Evolutionary conservation across 2,797 vertebrate genomes (phyloP).

Genomic region (Mus spretus): DNA sequence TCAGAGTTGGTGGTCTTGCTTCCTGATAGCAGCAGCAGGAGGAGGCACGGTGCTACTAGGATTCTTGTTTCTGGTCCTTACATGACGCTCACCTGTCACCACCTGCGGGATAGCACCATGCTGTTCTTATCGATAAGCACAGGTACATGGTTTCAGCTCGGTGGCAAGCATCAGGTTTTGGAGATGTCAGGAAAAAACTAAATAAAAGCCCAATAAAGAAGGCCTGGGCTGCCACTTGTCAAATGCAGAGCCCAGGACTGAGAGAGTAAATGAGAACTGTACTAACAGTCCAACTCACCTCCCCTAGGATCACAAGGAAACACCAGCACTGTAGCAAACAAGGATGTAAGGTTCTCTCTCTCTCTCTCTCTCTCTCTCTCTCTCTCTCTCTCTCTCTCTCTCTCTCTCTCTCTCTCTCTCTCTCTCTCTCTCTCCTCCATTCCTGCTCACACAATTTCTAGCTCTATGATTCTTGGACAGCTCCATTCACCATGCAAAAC

Average conservation of each 20-base stretch:
- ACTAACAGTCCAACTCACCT: not conserved
- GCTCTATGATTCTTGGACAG: not conserved
- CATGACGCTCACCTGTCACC: not conserved
- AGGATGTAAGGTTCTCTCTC: not conserved
- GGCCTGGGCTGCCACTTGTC: rapidly evolving
- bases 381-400: too few relatives aligned
- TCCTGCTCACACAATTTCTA: not conserved
- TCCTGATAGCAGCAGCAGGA: not conserved
- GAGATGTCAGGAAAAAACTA: not conserved
- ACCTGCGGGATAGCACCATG: not conserved
- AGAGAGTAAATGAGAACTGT: not conserved
- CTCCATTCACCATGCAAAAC: not conserved
- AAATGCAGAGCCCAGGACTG: too few relatives aligned
- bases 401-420: too few relatives aligned
- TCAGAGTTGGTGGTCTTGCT: not conserved
- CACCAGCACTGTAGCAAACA: not conserved
- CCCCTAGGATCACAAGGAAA: not conserved
- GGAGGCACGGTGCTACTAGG: not conserved
- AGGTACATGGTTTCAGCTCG: not conserved
- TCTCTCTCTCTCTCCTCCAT: too few relatives aligned
- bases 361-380: not conserved
- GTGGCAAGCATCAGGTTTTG: not conserved
- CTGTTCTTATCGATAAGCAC: not conserved
- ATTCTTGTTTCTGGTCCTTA: not conserved
- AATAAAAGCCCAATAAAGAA: not conserved